Percentiles rank a stretch among this genome's conserved stretches.
phyloP scores from a whole-genome alignment of 2,113 vertebrate genomes.

The Oplegnathus fasciatus region DNA sequence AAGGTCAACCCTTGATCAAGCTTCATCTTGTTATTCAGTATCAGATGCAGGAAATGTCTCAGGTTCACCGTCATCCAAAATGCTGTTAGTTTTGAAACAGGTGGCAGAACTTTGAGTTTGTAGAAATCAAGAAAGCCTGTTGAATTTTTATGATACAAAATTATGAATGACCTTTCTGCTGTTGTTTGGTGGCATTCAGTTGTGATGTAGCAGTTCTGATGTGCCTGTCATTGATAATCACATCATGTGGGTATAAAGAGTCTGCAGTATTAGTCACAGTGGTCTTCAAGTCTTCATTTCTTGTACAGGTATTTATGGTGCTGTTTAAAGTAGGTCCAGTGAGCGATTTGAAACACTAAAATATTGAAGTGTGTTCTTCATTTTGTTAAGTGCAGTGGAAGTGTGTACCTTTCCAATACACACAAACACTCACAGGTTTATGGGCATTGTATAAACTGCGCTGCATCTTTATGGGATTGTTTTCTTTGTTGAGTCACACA shows the following conservation, averaged over 20 bases:
- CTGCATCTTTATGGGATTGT: constrained; percentile 47
- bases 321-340: constrained; percentile 5
- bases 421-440: not conserved
- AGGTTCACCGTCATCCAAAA: not conserved
- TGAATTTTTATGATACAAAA: constrained; percentile 34
- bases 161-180: constrained; percentile 57
- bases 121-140: not conserved
- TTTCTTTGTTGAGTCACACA: constrained; percentile 41
- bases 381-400: constrained; percentile 64
- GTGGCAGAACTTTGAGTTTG: not conserved
- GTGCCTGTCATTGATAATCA: constrained; percentile 32
- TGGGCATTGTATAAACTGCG: not conserved
- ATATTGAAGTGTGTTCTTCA: constrained; percentile 38
- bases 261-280: not conserved
- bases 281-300: not conserved
- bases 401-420: not conserved
- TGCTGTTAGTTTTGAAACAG: not conserved
- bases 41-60: not conserved
- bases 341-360: constrained; percentile 4
- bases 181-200: constrained; percentile 58
- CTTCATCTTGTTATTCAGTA: not conserved
- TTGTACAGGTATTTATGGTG: constrained; percentile 6
- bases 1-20: not conserved
- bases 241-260: constrained; percentile 10
- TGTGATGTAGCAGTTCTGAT: constrained; percentile 38